A percentile compares a stretch with the other conserved stretches of the same genome.
Evolutionary conservation across 2,797 vertebrate species (phyloP).

Genomic region (Chanos chanos): DNA sequence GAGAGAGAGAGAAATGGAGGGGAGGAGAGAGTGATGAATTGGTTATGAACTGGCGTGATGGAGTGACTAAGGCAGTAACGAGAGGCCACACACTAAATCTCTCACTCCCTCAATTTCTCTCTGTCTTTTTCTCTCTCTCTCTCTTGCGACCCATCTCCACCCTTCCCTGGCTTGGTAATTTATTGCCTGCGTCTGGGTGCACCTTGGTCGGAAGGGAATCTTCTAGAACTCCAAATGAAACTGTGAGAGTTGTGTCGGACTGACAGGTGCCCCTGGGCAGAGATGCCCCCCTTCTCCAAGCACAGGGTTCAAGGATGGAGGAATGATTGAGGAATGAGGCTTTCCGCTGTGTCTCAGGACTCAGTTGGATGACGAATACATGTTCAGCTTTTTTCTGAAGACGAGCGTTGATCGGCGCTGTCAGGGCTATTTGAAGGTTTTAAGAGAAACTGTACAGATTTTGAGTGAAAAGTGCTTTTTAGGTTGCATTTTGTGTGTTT

Average conservation of each 20-base stretch:
- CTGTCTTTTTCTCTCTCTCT: conserved; percentile 9
- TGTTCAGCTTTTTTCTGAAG: too few species aligned
- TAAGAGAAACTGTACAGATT: too few species aligned
- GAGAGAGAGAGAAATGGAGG: background rate
- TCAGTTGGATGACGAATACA: too few species aligned
- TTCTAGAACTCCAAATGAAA: conserved; percentile 7
- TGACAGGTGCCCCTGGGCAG: conserved; percentile 34
- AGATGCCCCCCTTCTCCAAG: too few species aligned
- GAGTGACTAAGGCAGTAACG: background rate
- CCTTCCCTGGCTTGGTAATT: conserved; percentile 24
- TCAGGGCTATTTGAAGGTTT: too few species aligned
- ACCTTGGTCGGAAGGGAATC: conserved; percentile 10
- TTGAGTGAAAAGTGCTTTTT: too few species aligned
- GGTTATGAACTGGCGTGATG: conserved; percentile 2
- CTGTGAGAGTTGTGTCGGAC: background rate
- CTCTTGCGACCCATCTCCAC: background rate
- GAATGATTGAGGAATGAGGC: too few species aligned
- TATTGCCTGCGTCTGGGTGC: conserved; percentile 32
- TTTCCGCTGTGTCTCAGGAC: too few species aligned
- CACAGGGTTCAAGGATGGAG: too few species aligned
- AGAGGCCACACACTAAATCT: conserved; percentile 24
- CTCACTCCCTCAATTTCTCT: background rate
- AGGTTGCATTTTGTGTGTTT: too few species aligned
- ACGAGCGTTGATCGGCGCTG: too few species aligned
- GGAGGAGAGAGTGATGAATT: conserved; percentile 2